Base-by-base conservation (phyloP, 2,888 invertebrate genomes). In the Timandra comae region DNA sequence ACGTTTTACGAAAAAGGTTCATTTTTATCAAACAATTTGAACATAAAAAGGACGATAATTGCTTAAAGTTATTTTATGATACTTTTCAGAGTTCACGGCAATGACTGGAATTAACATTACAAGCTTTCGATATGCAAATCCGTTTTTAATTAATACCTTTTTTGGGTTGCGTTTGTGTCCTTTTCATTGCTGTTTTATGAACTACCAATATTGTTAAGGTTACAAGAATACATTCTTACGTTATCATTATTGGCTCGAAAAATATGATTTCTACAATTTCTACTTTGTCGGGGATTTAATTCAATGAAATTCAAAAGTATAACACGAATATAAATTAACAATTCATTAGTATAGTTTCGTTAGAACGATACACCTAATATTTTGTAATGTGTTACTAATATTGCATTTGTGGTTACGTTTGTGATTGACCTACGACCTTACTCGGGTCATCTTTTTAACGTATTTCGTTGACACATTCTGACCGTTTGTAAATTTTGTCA, bases 11-110 rank as follows among this genome's bases (percentile, higher is more conserved):
- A 63, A 64, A n/a, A n/a, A 62, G 51, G 49, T 48, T 49, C 43
- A 43, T 48, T 56, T 54, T 61, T 65, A 64, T 63, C 64, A 63
- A 64, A 59, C 51, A 67, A 57, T 64, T 57, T 53, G 43, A 54
- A 51, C 54, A 61, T 56, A 55, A 56, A 61, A 69, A 67, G 57
- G 64, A 64, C 55, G 52, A 51, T 74, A 69, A 71, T 69, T 63
- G 63, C 55, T 63, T 63, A 72, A 77, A 76, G 74, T 72, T 66
- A 65, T 67, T 67, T 74, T 73, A 75, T 38, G 42, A 38, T 24
- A 45, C 29, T 30, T 47, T 49, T 44, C 53, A 50, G 55, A 52
- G 46, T 55, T 51, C 52, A 39, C 39, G 38, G 48, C 54, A 60
- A 67, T 58, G 58, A 59, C 49, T 34, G 49, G 49, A 56, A 60